A percentile compares a stretch with the other conserved stretches of the same genome.
Conservation (phyloP, 2,797 vertebrate genomes). For the Clarias pachynema region DNA sequence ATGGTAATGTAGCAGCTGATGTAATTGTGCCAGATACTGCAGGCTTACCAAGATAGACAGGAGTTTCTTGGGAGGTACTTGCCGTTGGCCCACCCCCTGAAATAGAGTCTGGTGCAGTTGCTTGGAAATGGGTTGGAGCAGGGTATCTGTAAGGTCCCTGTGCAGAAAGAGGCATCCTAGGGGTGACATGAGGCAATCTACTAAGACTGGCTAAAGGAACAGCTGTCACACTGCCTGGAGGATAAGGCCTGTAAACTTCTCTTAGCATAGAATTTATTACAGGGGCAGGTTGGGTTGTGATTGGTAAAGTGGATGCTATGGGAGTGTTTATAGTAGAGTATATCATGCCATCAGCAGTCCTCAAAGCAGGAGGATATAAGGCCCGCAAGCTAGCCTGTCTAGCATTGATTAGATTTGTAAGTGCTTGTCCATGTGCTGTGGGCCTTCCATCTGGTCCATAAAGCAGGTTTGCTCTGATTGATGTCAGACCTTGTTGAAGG, state of each 20-base stretch:
- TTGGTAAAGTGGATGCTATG: constrained; percentile 97
- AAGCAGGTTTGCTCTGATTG: constrained; percentile 83
- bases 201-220: constrained; percentile 90
- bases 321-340: constrained; percentile 99
- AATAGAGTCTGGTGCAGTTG: constrained; percentile 65
- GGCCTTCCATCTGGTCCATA: constrained; percentile 87
- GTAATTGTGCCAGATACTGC: constrained; percentile 63
- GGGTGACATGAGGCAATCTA: constrained; percentile 86
- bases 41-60: constrained; percentile 91
- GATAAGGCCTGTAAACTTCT: constrained; percentile 87
- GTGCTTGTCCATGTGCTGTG: constrained; percentile 78
- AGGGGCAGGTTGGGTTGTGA: constrained; percentile 94
- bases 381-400: constrained; percentile 86
- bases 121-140: constrained; percentile 75
- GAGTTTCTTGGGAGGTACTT: constrained; percentile 80
- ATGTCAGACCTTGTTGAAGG: constrained; percentile 81
- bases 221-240: constrained; percentile 80
- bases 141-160: constrained; percentile 86
- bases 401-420: constrained; percentile 82
- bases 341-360: constrained; percentile 96
- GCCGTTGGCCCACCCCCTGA: constrained; percentile 63
- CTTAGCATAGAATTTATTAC: constrained; percentile 88
- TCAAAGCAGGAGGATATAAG: constrained; percentile 88
- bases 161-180: constrained; percentile 84
- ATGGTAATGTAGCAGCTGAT: constrained; percentile 62